These are phyloP conservation scores for Eupeodes luniger DNA, from an alignment of 2,888 invertebrate species.

Conservation along the genomic window DNA sequence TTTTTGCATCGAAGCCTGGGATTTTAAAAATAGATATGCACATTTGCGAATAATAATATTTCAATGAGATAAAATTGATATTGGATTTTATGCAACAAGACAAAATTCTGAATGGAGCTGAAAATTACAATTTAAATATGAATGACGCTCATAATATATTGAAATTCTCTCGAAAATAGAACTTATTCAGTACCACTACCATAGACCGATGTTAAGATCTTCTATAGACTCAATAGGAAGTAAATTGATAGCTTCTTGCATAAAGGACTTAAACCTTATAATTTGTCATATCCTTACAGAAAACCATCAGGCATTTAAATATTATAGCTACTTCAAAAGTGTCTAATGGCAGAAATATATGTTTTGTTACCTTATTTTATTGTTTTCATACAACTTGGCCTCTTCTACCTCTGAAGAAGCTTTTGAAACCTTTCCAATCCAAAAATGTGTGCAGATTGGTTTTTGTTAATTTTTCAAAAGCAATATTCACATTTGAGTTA, in stretches of 20 bases:
- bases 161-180: not conserved
- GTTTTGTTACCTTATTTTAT: not conserved
- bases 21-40: conserved; percentile 7
- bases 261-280: not conserved
- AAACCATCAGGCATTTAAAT: not conserved
- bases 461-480: conserved; percentile 2
- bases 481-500: conserved; percentile 33
- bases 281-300: not conserved
- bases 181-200: not conserved
- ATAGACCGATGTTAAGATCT: not conserved
- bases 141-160: not conserved
- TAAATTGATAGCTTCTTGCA: not conserved
- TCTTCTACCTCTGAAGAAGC: not conserved
- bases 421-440: not conserved
- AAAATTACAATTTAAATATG: conserved; percentile 5
- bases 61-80: conserved; percentile 43
- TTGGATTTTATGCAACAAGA: conserved; percentile 16
- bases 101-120: not conserved
- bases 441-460: conserved; percentile 16
- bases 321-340: not conserved
- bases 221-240: not conserved
- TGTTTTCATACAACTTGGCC: not conserved
- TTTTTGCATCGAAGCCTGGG: not conserved
- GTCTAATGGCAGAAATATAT: not conserved
- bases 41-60: conserved; percentile 24